Conservation (phyloP, 2,113 vertebrate genomes). For the Leucosticte australis region DNA sequence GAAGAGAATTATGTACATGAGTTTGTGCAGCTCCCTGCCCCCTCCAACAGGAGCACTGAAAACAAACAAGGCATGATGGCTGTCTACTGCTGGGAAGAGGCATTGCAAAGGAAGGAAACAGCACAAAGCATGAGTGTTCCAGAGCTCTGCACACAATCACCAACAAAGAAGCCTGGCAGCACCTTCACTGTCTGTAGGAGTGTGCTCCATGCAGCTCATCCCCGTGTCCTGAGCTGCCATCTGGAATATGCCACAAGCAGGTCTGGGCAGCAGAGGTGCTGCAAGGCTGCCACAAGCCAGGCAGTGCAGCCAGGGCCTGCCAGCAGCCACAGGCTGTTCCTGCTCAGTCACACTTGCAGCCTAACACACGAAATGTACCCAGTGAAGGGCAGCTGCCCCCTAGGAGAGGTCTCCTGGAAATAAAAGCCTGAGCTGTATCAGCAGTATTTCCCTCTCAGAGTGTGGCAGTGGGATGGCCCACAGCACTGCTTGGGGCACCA, state of each 20-base stretch:
- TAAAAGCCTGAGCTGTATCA: rapidly evolving
- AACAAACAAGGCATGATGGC: rapidly evolving
- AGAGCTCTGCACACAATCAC: neutral
- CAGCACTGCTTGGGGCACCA: neutral
- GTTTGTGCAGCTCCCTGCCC: neutral
- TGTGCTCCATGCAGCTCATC: neutral
- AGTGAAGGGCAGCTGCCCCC: neutral
- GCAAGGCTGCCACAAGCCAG: neutral
- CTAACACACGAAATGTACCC: neutral
- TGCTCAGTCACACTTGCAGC: constrained; percentile 14
- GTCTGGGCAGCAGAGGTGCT: neutral
- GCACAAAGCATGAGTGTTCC: neutral
- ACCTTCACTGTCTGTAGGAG: neutral
- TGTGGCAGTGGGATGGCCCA: neutral
- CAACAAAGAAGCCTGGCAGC: constrained; percentile 10
- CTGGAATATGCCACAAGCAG: neutral
- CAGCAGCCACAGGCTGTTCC: neutral
- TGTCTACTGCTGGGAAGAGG: neutral
- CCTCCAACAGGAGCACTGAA: neutral
- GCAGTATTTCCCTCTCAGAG: neutral
- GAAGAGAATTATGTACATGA: neutral
- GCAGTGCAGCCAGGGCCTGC: neutral
- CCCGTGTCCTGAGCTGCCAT: constrained; percentile 5
- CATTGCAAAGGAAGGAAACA: neutral
- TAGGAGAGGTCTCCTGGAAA: neutral